Conservation (phyloP, 2,113 vertebrate genomes). For the Gorsachius goisagi region DNA sequence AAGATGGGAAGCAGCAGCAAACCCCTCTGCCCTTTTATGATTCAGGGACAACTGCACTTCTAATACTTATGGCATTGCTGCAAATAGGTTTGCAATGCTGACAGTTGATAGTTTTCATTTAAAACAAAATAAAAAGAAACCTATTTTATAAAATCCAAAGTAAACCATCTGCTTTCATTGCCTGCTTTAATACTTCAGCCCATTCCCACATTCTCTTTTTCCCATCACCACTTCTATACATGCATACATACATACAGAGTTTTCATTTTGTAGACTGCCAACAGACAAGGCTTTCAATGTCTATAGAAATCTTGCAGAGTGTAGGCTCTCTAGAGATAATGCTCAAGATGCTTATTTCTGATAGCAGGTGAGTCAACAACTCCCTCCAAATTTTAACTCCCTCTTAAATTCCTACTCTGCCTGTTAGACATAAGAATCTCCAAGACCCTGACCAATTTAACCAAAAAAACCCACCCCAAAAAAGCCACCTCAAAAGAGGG, state of each 20-base stretch:
- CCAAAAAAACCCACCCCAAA: too few species aligned
- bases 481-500: background rate
- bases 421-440: background rate
- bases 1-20: background rate
- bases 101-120: slow-evolving; percentile 31
- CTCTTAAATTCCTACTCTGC: background rate
- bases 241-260: background rate
- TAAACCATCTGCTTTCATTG: slow-evolving; percentile 8
- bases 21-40: background rate
- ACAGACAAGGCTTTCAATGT: background rate
- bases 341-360: background rate
- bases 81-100: slow-evolving; percentile 29
- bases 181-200: slow-evolving; percentile 33
- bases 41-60: background rate
- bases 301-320: background rate
- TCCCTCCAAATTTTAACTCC: background rate
- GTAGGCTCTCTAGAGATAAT: background rate
- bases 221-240: background rate
- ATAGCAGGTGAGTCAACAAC: background rate
- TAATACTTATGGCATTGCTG: background rate
- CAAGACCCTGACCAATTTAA: background rate
- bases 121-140: slow-evolving; percentile 50
- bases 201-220: background rate
- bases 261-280: background rate
- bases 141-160: slow-evolving; percentile 56